Conservation (phyloP, 2,113 vertebrate species). For the Campylomormyrus tamandua region DNA sequence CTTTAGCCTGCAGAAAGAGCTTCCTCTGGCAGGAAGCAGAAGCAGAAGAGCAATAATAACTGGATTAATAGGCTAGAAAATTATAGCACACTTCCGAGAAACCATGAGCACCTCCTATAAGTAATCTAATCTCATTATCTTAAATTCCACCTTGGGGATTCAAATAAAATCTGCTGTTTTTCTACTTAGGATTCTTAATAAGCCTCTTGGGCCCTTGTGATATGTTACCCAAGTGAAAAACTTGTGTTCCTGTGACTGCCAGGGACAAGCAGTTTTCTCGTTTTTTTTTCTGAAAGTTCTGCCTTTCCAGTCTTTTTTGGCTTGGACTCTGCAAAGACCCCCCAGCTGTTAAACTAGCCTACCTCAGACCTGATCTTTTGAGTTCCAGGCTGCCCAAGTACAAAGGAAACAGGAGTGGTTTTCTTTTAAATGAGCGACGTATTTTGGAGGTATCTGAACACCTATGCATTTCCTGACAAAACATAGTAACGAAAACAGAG, state of each 20-base stretch:
- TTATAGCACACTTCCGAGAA: conserved; percentile 48
- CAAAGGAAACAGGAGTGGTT: not conserved
- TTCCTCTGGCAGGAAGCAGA: conserved; percentile 6
- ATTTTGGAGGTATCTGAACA: not conserved
- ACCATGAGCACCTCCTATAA: conserved; percentile 48
- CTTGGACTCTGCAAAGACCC: not conserved
- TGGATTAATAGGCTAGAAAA: conserved; percentile 20
- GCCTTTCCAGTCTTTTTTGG: not conserved
- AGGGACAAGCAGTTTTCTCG: not conserved
- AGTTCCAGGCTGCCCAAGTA: not conserved
- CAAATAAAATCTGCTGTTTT: conserved; percentile 67
- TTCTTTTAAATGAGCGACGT: not conserved
- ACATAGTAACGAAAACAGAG: not conserved
- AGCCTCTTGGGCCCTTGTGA: conserved; percentile 58
- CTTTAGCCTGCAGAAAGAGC: not conserved
- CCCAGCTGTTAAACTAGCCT: not conserved
- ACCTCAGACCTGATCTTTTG: not conserved
- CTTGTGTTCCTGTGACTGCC: conserved; percentile 42
- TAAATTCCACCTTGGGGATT: conserved; percentile 54
- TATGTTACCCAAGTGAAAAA: conserved; percentile 57
- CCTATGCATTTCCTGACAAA: not conserved
- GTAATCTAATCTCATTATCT: conserved; percentile 56
- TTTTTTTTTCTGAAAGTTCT: not conserved
- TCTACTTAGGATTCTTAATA: conserved; percentile 64
- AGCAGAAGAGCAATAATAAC: conserved; percentile 25